A percentile compares a stretch with the other conserved stretches of the same genome.
Conservation (phyloP, 1,140 invertebrate genomes). For the Penaeus indicus region DNA sequence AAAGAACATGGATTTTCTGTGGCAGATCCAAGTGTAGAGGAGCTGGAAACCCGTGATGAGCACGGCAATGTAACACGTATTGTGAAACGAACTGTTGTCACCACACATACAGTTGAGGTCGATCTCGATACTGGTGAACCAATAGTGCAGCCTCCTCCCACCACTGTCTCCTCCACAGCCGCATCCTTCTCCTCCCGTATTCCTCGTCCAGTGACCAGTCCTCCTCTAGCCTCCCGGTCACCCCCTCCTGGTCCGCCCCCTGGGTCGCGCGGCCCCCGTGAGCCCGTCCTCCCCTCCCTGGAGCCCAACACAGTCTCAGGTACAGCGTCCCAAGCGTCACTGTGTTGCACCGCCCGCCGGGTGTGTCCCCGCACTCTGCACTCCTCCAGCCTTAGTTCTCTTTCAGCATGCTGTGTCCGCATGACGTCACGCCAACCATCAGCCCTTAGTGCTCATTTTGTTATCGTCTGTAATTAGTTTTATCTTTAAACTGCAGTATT, state of each 20-base stretch:
- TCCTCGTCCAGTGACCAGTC: slow-evolving; percentile 59
- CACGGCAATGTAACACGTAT: slow-evolving; percentile 66
- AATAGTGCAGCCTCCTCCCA: slow-evolving; percentile 33
- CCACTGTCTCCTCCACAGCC: slow-evolving; percentile 17
- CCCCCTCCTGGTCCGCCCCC: slow-evolving; percentile 62
- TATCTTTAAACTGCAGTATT: slow-evolving; percentile 52
- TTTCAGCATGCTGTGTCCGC: slow-evolving; percentile 62
- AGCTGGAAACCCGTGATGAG: slow-evolving; percentile 59
- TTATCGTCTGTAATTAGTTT: slow-evolving; percentile 49
- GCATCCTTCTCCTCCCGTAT: slow-evolving; percentile 57
- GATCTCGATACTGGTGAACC: slow-evolving; percentile 66
- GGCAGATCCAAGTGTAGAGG: slow-evolving; percentile 52
- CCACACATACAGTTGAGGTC: slow-evolving; percentile 65
- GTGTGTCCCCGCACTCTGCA: slow-evolving; percentile 58
- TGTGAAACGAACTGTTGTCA: slow-evolving; percentile 64
- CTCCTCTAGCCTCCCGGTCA: slow-evolving; percentile 51
- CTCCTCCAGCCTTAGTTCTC: slow-evolving; percentile 60
- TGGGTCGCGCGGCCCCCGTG: slow-evolving; percentile 62
- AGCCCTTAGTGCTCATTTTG: slow-evolving; percentile 58
- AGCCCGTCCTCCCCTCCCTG: slow-evolving; percentile 64
- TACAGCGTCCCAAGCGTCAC: slow-evolving; percentile 63
- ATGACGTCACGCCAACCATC: slow-evolving; percentile 60
- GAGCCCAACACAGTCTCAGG: slow-evolving; percentile 66
- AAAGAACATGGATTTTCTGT: slow-evolving; percentile 66
- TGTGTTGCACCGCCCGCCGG: slow-evolving; percentile 57